A percentile compares a stretch with the other conserved stretches of the same genome.
Evolutionary conservation across 2,797 vertebrate genomes (phyloP).

Genomic region (Danio jaintianensis): DNA sequence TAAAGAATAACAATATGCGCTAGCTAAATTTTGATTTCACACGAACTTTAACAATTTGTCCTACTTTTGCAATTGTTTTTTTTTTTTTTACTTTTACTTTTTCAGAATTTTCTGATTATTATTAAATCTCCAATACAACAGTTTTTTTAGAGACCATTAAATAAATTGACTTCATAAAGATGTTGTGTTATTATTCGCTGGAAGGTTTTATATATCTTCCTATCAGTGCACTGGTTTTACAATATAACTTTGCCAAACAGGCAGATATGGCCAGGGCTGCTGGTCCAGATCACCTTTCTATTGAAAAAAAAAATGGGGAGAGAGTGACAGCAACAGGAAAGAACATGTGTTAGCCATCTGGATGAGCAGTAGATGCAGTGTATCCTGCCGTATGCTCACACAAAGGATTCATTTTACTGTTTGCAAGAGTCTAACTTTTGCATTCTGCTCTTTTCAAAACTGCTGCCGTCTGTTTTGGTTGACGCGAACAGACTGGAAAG

Average conservation of each 20-base stretch:
- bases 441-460: constrained; percentile 48
- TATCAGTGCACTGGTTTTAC: constrained; percentile 64
- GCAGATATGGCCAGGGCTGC: constrained; percentile 72
- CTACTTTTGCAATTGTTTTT: no score
- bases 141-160: no score
- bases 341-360: constrained; percentile 80
- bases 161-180: no score
- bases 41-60: no score
- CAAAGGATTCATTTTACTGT: constrained; percentile 73
- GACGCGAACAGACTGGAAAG: constrained; percentile 47
- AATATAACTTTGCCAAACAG: constrained; percentile 69
- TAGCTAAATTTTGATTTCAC: no score
- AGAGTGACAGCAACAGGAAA: constrained; percentile 74
- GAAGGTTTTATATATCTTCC: no score
- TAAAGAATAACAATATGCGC: no score
- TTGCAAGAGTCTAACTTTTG: constrained; percentile 54
- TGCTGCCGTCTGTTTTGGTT: constrained; percentile 40
- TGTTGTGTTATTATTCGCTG: no score
- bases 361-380: constrained; percentile 69
- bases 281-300: constrained; percentile 76
- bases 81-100: no score
- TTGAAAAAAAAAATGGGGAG: constrained; percentile 60
- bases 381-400: constrained; percentile 66
- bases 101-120: no score
- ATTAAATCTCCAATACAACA: no score